Conservation (phyloP, 2,113 vertebrate species). For the Serranochromis macrocephalus region DNA sequence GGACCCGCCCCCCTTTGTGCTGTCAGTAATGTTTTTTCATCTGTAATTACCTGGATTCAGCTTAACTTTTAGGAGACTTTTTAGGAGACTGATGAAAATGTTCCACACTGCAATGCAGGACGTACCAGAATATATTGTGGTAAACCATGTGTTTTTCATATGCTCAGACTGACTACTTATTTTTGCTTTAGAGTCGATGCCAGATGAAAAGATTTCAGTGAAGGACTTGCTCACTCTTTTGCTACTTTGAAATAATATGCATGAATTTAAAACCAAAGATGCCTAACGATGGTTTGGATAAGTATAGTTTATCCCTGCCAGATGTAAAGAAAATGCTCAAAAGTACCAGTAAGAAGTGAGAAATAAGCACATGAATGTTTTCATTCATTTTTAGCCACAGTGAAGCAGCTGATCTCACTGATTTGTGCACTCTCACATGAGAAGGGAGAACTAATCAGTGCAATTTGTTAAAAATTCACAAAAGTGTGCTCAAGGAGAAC, state of each 20-base stretch:
- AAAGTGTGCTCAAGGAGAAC: background rate
- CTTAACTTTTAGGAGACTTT: rapidly evolving
- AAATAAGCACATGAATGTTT: background rate
- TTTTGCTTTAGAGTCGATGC: background rate
- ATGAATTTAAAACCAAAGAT: background rate
- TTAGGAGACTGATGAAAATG: background rate
- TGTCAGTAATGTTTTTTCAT: background rate
- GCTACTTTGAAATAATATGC: background rate
- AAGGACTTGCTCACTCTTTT: background rate
- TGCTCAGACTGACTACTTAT: background rate
- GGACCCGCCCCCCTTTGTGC: background rate
- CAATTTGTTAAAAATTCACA: background rate
- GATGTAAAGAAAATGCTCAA: background rate
- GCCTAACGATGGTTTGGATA: background rate
- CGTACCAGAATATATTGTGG: background rate
- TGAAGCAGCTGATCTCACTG: background rate
- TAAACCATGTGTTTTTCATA: background rate
- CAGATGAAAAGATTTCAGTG: background rate
- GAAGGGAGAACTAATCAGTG: background rate
- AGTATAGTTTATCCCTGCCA: background rate
- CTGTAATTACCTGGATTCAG: background rate
- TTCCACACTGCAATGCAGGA: background rate
- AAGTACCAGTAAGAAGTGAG: background rate
- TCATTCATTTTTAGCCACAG: background rate
- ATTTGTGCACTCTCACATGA: background rate